These are phyloP conservation scores for Rhynchophorus ferrugineus DNA, from an alignment of 1,140 invertebrate species.

Conservation along the genomic window DNA sequence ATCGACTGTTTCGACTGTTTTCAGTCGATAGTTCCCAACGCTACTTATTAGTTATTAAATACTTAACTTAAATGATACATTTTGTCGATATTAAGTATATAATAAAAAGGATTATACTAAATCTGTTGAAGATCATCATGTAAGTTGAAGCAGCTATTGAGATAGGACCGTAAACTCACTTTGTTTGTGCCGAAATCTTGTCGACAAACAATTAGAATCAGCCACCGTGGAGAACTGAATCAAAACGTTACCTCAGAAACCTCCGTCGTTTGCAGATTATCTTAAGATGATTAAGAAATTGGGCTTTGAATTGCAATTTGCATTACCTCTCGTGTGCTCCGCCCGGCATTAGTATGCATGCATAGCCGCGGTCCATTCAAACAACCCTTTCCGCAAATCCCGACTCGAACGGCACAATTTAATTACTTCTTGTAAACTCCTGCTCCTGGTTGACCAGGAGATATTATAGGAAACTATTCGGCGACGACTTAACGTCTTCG, in stretches of 20 bases:
- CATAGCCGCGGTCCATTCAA: constrained; percentile 32
- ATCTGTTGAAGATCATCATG: no score
- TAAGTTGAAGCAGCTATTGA: no score
- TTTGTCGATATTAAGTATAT: no score
- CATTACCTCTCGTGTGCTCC: constrained; percentile 15
- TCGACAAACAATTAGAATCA: neutral
- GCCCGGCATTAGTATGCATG: constrained; percentile 32
- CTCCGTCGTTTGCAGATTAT: constrained; percentile 26
- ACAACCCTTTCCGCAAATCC: constrained; percentile 32
- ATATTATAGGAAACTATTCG: constrained; percentile 38
- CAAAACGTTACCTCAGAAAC: constrained; percentile 4
- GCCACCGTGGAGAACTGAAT: neutral
- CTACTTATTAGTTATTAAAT: no score
- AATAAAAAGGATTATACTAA: no score
- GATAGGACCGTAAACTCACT: no score
- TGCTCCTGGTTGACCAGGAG: constrained; percentile 34
- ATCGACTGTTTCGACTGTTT: no score
- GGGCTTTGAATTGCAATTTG: constrained; percentile 26
- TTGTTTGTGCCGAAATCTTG: no score
- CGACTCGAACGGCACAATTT: constrained; percentile 35
- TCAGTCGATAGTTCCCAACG: no score
- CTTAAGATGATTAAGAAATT: constrained; percentile 28
- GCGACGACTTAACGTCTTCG: constrained; percentile 35
- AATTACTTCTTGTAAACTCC: constrained; percentile 34
- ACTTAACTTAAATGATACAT: no score